Evolutionary conservation across 2,113 vertebrate species (phyloP).

Genomic region (Shinisaurus crocodilurus): DNA sequence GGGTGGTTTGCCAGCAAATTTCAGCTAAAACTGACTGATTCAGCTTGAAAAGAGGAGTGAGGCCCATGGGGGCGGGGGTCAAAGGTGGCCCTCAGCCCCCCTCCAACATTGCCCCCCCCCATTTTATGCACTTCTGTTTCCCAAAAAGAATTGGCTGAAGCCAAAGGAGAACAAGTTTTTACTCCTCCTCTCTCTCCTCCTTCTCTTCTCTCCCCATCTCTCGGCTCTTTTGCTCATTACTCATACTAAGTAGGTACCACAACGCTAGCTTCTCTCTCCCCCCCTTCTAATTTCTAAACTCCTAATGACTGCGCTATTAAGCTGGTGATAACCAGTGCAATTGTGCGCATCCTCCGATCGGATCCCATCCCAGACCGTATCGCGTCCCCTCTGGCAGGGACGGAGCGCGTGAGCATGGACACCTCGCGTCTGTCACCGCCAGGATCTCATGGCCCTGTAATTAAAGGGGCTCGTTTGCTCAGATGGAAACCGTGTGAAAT

Average conservation of each 20-base stretch:
- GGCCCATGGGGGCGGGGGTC: no score
- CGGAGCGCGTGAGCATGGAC: fast-evolving
- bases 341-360: conserved; percentile 15
- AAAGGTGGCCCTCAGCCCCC: no score
- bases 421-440: neutral
- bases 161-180: neutral
- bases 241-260: conserved; percentile 49
- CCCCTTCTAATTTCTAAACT: conserved; percentile 51
- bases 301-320: conserved; percentile 41
- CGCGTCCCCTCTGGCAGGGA: neutral
- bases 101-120: no score
- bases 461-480: neutral
- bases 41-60: no score
- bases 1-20: no score
- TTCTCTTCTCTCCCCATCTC: neutral
- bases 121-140: neutral
- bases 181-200: neutral
- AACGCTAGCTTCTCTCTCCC: conserved; percentile 22
- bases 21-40: no score
- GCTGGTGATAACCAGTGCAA: conserved; percentile 43
- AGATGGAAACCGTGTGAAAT: neutral
- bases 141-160: neutral
- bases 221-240: conserved; percentile 26
- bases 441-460: conserved; percentile 8
- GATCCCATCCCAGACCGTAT: conserved; percentile 45